Base-by-base conservation (phyloP, 2,888 invertebrate species). In the Cephus pulcher region DNA sequence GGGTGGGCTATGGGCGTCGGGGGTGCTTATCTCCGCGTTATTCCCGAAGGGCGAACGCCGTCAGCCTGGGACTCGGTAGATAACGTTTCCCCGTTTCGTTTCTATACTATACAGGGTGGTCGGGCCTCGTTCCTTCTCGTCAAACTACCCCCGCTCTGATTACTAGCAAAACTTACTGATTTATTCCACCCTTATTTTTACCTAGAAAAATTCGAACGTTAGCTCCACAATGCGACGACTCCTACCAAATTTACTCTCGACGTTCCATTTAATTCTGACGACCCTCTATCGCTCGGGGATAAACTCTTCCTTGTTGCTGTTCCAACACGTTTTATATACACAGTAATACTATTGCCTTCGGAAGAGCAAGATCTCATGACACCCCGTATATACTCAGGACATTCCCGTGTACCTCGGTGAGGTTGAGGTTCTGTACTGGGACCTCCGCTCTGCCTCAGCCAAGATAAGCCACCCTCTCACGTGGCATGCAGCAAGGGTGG, bases 11-110 rank as follows among this genome's bases (percentile, higher is more conserved):
- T 82, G 84, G 83, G 88, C 87, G 84, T 82, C 80, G 79, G 78
- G 85, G 77, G 81, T 78, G 83, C 91, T 91, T 91, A 91, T 91
- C 91, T 91, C 87, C 80, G 82, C 88, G 88, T 85, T 91, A 91
- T 90, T 91, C 90, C 91, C 91, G 86, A 90, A 90, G 91, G 91
- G 90, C 88, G 89, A 89, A 86, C 86, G 85, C 88, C 87, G 90
- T 89, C 89, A 88, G 90, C 89, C 90, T 91, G 91, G 88, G 88
- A 90, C 88, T 83, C 86, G 85, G 84, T 85, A 91, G 91, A 91
- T 91, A 91, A 91, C 91, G 88, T 83, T 85, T 81, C 82, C 85
- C 86, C 84, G 83, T 73, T 75, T 73, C 74, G 34, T 56, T 40
- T 15, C 70, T 75, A 70, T 69, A 35, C 34, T 75, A 69, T 68